These are phyloP conservation scores for Sacculina carcini DNA, from an alignment of 2,888 invertebrate genomes.

Conservation along the genomic window DNA sequence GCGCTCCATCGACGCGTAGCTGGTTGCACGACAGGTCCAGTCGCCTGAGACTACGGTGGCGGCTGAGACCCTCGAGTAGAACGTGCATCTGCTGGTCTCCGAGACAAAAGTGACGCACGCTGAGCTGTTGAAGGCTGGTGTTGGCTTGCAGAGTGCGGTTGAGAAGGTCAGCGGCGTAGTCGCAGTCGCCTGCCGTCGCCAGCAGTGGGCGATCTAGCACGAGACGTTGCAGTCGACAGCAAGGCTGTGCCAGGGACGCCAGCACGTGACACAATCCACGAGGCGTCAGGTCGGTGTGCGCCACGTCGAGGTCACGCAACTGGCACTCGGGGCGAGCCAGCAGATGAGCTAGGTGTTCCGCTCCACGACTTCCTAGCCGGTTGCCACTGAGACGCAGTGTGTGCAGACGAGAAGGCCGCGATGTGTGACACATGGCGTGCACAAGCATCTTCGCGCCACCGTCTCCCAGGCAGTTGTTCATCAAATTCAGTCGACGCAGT, in stretches of 20 bases:
- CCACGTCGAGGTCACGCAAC: neutral
- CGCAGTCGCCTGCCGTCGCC: neutral
- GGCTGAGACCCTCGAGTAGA: neutral
- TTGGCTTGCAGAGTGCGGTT: neutral
- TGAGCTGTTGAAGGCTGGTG: neutral
- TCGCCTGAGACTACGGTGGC: neutral
- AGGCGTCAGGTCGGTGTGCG: neutral
- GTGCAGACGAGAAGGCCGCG: neutral
- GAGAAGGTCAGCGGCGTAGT: neutral
- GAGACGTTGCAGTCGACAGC: neutral
- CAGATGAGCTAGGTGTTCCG: neutral
- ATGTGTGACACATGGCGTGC: neutral
- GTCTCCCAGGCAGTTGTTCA: neutral
- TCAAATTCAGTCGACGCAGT: neutral
- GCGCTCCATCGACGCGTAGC: neutral
- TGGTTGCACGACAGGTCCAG: neutral
- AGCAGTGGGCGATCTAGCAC: constrained; percentile 1
- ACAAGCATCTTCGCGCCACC: neutral
- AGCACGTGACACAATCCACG: neutral
- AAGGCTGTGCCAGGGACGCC: neutral
- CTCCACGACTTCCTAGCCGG: neutral
- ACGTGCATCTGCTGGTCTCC: neutral
- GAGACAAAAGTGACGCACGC: neutral
- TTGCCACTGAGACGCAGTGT: neutral
- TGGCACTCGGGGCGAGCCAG: neutral